Evolutionary conservation across 2,888 invertebrate genomes (phyloP), one percentile per base, ranked within the genome.

Genomic region (Drosophila meridiana): DNA sequence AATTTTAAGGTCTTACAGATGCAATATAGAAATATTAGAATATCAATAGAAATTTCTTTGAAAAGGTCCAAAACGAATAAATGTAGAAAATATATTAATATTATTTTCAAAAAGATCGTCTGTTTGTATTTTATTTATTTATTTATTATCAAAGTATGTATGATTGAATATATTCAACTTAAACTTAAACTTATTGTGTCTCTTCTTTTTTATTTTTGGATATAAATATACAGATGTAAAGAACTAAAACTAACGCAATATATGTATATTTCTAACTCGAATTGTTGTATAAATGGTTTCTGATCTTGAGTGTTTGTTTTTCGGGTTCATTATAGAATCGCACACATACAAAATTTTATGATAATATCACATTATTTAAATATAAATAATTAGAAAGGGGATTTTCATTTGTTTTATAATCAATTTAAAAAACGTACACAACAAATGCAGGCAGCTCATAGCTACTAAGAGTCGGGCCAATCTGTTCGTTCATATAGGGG

Each of bases 321-420:
- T 47, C 42, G 48, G 69, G 57, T 36, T 56, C 69, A 48, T 34
- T 63, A 14, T 60, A 53, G 66, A 65, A 70, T 66, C 69, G 82
- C 82, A 74, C 65, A 75, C 66, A 73, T 71, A 55, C 9, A 71
- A 87, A 73, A 89, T 82, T 90, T 90, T 90, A 90, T 82, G 73
- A 84, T 87, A 90, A 87, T 87, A 87, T 87, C 87, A 87, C 87
- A 87, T 89, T 83, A 87, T 87, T 83, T 90, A 67, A 76, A 86
- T 73, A 81, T 78, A 85, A 83, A 83, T 81, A 81, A 73, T 79
- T 62, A 71, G 79, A 82, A n/a, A 34, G 34, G 42, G n/a, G 42
- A 6, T 45, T 13, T 26, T 79, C 38, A 5, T 36, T 58, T 45
- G 34, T 36, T 8, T 80, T 50, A 14, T 50, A 62, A 43, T 71